Evolutionary conservation across 2,888 invertebrate genomes (phyloP).

Genomic region (Dilophus febrilis): DNA sequence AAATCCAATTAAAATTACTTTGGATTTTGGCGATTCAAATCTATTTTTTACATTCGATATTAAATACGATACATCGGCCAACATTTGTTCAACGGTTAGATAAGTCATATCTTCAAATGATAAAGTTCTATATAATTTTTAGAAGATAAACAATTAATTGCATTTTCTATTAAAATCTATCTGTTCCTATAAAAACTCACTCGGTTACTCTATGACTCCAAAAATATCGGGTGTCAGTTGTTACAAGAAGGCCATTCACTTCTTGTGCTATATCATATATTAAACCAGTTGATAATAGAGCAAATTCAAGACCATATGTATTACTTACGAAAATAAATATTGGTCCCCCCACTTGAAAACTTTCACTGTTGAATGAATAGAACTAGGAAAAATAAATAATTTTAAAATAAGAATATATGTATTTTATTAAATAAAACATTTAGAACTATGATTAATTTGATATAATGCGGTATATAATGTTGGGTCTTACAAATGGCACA

Average conservation of each 20-base stretch:
- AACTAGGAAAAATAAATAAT: too few relatives aligned
- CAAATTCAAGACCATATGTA: neutral
- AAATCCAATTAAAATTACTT: slow-evolving; percentile 5
- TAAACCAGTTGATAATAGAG: neutral
- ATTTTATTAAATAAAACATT: too few relatives aligned
- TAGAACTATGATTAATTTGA: too few relatives aligned
- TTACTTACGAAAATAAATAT: neutral
- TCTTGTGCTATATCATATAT: slow-evolving; percentile 4
- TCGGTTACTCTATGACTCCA: neutral
- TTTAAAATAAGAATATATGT: too few relatives aligned
- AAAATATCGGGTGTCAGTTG: slow-evolving; percentile 5
- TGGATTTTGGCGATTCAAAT: neutral
- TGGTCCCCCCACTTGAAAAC: neutral
- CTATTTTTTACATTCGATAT: neutral
- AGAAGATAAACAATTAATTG: too few relatives aligned
- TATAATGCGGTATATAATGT: too few relatives aligned
- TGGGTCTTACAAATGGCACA: too few relatives aligned
- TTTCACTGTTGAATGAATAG: too few relatives aligned
- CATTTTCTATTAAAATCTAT: too few relatives aligned
- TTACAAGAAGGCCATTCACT: slow-evolving; percentile 2
- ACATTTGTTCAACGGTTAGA: slow-evolving; percentile 4
- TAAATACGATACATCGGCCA: slow-evolving; percentile 6
- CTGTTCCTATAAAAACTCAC: too few relatives aligned
- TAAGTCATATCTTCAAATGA: slow-evolving; percentile 4
- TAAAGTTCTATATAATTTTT: neutral